Conservation (phyloP, 1,140 invertebrate species). For the Anoplolepis gracilipes region DNA sequence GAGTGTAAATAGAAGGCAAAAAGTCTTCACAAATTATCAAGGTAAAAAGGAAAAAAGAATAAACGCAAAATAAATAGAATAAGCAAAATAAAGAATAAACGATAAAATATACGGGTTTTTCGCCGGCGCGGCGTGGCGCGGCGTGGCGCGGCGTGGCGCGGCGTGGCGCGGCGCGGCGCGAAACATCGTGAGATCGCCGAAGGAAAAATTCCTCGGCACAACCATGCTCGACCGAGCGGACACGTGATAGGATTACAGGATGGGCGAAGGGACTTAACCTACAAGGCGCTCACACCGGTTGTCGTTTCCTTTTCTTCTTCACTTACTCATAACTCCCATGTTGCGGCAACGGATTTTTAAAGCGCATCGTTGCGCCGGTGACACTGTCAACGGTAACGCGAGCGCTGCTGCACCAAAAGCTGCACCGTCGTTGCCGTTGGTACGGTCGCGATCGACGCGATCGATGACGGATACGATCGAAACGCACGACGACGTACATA, state of each 20-base stretch:
- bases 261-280: constrained; percentile 69
- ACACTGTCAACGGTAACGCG: constrained; percentile 11
- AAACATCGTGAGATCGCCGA: background rate
- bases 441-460: constrained; percentile 59
- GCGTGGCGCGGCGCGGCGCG: too few relatives aligned
- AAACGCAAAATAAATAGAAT: background rate
- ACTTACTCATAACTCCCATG: constrained; percentile 84
- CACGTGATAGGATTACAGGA: constrained; percentile 46
- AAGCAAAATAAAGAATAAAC: background rate
- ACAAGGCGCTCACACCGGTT: constrained; percentile 60
- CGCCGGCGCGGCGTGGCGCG: too few relatives aligned
- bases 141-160: too few relatives aligned
- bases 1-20: background rate
- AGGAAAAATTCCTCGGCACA: constrained; percentile 30
- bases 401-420: background rate
- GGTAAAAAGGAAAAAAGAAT: background rate
- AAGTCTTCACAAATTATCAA: background rate
- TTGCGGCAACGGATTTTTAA: constrained; percentile 80
- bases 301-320: constrained; percentile 9
- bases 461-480: constrained; percentile 50
- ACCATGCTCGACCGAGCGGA: background rate
- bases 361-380: constrained; percentile 73
- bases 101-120: background rate
- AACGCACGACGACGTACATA: constrained; percentile 12
- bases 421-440: constrained; percentile 22